Evolutionary conservation across 2,888 invertebrate species (phyloP).

Genomic region (Drosophila flavopinicola): DNA sequence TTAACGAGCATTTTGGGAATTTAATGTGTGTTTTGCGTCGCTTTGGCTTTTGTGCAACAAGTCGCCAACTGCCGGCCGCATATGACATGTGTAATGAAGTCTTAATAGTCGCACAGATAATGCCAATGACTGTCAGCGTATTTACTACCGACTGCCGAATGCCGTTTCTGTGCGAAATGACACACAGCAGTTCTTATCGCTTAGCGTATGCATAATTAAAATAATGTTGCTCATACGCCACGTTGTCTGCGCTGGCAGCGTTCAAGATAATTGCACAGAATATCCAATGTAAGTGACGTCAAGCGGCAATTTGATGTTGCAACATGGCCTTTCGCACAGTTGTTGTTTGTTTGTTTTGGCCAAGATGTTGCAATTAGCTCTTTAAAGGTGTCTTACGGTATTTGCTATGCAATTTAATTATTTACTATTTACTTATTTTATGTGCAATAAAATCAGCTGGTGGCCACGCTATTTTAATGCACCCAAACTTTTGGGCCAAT

Average conservation of each 20-base stretch:
- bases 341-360: conserved; percentile 4
- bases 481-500: conserved; percentile 54
- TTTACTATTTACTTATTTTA: conserved; percentile 22
- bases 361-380: conserved; percentile 37
- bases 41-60: conserved; percentile 28
- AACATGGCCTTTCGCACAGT: conserved; percentile 31
- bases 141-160: conserved; percentile 26
- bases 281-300: conserved; percentile 25
- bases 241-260: conserved; percentile 42
- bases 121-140: conserved; percentile 57
- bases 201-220: conserved; percentile 67
- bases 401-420: conserved; percentile 33
- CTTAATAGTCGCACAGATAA: conserved; percentile 73
- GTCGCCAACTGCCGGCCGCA: conserved; percentile 70
- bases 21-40: conserved; percentile 56
- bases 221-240: conserved; percentile 74
- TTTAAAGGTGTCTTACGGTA: conserved; percentile 14
- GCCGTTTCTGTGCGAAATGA: conserved; percentile 54
- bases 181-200: conserved; percentile 48
- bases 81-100: conserved; percentile 81
- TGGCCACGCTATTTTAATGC: conserved; percentile 23
- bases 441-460: conserved; percentile 32
- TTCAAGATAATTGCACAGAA: conserved; percentile 56
- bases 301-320: conserved; percentile 39
- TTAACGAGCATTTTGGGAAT: conserved; percentile 71